Percentiles rank a stretch among this genome's conserved stretches.
Evolutionary conservation across 1,140 invertebrate species (phyloP).

Genomic region (Bathynomus jamesi): DNA sequence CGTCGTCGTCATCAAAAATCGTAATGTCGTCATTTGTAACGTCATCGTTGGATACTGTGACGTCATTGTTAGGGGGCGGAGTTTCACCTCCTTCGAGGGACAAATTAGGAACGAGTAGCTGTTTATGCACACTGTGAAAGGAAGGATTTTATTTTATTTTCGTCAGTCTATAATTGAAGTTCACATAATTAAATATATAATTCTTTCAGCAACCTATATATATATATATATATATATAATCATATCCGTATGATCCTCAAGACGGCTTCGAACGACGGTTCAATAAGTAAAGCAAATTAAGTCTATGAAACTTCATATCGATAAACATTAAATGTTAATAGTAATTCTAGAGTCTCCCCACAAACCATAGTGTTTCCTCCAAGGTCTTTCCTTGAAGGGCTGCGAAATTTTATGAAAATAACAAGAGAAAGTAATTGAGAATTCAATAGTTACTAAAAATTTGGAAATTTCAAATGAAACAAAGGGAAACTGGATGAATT

Average conservation of each 20-base stretch:
- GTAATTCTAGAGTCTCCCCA: too few species aligned
- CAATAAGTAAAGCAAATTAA: too few species aligned
- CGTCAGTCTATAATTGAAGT: neutral
- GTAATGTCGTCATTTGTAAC: conserved; percentile 1
- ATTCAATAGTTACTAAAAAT: too few species aligned
- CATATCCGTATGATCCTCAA: neutral
- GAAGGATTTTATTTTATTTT: neutral
- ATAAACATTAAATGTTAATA: too few species aligned
- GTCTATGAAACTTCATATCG: too few species aligned
- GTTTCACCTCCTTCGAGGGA: neutral
- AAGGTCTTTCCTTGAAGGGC: too few species aligned
- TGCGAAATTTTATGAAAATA: too few species aligned
- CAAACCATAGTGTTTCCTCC: too few species aligned
- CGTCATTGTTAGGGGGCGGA: neutral
- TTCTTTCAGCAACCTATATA: neutral
- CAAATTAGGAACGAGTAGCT: neutral
- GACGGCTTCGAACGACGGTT: too few species aligned
- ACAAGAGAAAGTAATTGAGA: too few species aligned
- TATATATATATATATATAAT: neutral
- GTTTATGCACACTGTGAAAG: neutral
- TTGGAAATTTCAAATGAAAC: too few species aligned
- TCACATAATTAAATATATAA: neutral
- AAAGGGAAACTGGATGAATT: too few species aligned
- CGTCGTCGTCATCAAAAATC: conserved; percentile 8
- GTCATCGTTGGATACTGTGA: neutral